Base-by-base conservation (phyloP, 2,888 invertebrate genomes). In the Cloeon dipterum region DNA sequence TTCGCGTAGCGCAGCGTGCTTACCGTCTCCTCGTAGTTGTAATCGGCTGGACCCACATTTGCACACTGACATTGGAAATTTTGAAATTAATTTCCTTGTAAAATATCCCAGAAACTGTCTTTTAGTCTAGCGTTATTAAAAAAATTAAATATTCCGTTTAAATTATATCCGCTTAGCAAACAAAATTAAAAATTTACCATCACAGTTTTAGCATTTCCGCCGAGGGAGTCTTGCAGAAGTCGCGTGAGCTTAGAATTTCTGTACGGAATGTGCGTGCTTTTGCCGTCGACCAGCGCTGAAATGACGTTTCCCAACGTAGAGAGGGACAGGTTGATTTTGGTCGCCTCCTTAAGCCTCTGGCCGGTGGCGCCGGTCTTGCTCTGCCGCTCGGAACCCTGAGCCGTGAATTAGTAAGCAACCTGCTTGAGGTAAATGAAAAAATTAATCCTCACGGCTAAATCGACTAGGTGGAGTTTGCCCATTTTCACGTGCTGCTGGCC, bases 241-340 rank as follows among this genome's bases (percentile, higher is more conserved):
- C 93, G 59, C 0, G 98, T 98, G 21, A 98, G 61, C 58, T 98
- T 98, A 1, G 93, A 93, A 63, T 98, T 96, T 47, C 98, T 68
- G 58, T 98, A 99, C 0, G 98, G 98, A 47, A 99, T 86, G 57
- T 98, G 94, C 0, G 82, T 83, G 47, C 83, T 83, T 60, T 93
- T 94, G 32, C 93, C 91, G 60, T 98, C 96, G 3, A 94, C 94
- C 43, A 98, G 62, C 2, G 98, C 93, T 4, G 94, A 93, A 46
- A 99, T 98, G 3, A 98, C 98, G 59, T 96, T 96, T 19, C 96
- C 96, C 38, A 98, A 62, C 1, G 93, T 94, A 1, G 96, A 94
- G 0, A 98, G 68, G 0, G 96, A 96, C 42, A 94, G 69, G 64
- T 96, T 96, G 46, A 98, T 98, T 60, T 94, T 96, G 0, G 91